Percentiles rank a stretch among this genome's conserved stretches.
Conservation (phyloP, 2,888 invertebrate species). For the Mesorhabditis belari region DNA sequence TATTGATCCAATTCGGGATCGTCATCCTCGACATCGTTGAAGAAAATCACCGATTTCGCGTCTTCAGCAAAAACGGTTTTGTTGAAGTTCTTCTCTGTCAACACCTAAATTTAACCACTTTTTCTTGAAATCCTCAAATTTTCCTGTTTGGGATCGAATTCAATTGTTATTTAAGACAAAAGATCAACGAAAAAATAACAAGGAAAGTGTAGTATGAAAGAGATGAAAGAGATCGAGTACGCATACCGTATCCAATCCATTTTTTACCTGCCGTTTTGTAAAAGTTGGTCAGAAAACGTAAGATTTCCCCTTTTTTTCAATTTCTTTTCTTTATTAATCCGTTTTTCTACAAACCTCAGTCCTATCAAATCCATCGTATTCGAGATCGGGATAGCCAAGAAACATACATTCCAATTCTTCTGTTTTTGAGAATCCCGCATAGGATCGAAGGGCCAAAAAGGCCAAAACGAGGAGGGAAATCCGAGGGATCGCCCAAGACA, state of each 20-base stretch:
- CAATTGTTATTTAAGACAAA: too few species aligned
- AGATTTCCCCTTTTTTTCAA: background rate
- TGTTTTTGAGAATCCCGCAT: constrained; percentile 21
- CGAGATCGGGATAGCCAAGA: constrained; percentile 52
- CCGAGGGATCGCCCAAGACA: constrained; percentile 13
- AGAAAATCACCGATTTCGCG: constrained; percentile 52
- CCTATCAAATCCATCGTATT: constrained; percentile 51
- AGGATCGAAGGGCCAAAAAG: constrained; percentile 8
- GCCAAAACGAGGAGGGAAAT: constrained; percentile 10
- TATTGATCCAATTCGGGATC: constrained; percentile 52
- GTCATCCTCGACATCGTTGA: constrained; percentile 53
- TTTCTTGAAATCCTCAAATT: background rate
- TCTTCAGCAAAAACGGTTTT: constrained; percentile 53
- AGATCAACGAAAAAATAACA: background rate
- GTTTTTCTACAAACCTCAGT: constrained; percentile 41
- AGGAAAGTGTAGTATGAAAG: too few species aligned
- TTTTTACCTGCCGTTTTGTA: too few species aligned
- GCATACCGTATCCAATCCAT: too few species aligned
- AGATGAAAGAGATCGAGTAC: too few species aligned
- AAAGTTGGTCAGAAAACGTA: background rate
- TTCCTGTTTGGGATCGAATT: too few species aligned
- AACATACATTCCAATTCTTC: constrained; percentile 52
- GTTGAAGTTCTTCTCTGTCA: constrained; percentile 53
- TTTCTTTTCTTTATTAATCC: background rate
- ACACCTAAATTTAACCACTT: constrained; percentile 17